phyloP scores from a whole-genome alignment of 2,797 vertebrate species.

The Sebastiscus tertius region DNA sequence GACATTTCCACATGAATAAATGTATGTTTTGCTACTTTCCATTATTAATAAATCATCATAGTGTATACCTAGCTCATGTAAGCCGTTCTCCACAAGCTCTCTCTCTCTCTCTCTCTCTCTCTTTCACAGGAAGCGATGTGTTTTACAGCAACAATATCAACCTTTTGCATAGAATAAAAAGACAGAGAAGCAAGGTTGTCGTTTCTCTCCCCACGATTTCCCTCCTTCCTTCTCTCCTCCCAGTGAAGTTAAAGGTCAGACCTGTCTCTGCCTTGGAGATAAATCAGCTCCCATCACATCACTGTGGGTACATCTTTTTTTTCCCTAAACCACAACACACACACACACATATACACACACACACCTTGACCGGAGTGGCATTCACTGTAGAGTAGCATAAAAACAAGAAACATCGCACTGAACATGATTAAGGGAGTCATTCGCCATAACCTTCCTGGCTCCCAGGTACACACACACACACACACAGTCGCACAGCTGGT shows the following conservation, averaged over 20 bases:
- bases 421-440: constrained; percentile 47
- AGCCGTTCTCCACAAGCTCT: neutral
- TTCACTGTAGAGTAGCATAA: constrained; percentile 30
- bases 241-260: constrained; percentile 68
- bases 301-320: constrained; percentile 37
- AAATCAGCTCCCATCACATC: constrained; percentile 70
- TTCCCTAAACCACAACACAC: constrained; percentile 21
- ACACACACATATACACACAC: constrained; percentile 1
- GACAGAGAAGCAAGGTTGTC: neutral
- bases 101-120: neutral
- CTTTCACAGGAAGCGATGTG: neutral
- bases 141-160: neutral
- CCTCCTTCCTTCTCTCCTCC: constrained; percentile 15
- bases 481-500: neutral
- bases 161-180: neutral
- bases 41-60: neutral
- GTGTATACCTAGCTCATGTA: neutral
- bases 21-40: neutral
- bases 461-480: neutral
- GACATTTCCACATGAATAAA: neutral
- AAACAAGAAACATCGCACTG: constrained; percentile 20
- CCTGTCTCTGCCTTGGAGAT: constrained; percentile 55
- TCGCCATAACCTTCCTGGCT: neutral
- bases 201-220: neutral
- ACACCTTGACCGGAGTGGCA: constrained; percentile 29